Evolutionary conservation across 1,140 invertebrate species (phyloP).

Genomic region (Drosophila asahinai): DNA sequence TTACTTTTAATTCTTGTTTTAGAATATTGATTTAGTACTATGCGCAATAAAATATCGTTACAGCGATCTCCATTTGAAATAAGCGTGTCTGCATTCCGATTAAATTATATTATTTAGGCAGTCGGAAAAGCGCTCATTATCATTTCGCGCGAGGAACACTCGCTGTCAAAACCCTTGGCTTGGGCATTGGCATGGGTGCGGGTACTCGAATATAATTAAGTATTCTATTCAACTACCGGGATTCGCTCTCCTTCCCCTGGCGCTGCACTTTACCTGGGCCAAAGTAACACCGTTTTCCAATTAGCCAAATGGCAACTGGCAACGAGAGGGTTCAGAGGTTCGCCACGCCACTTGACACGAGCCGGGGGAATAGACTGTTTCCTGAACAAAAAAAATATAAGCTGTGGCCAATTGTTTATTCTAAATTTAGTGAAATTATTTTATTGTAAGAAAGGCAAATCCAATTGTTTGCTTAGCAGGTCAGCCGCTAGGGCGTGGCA

Average conservation of each 20-base stretch:
- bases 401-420: conserved; percentile 2
- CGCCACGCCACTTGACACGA: conserved; percentile 25
- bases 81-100: not conserved
- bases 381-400: not conserved
- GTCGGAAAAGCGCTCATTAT: conserved; percentile 13
- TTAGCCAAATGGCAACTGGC: conserved; percentile 45
- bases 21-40: not conserved
- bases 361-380: not conserved
- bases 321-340: conserved; percentile 27
- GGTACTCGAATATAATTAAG: conserved; percentile 16
- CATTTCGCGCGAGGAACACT: not conserved
- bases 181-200: not conserved
- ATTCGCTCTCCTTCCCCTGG: conserved; percentile 24
- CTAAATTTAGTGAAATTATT: conserved; percentile 1
- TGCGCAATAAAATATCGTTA: too few relatives aligned
- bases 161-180: not conserved
- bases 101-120: conserved; percentile 12
- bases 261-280: conserved; percentile 19
- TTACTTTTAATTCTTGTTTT: not conserved
- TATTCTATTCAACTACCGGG: conserved; percentile 44
- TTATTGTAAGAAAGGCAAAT: not conserved
- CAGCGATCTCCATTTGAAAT: not conserved
- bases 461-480: conserved; percentile 4
- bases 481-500: conserved; percentile 5
- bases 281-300: conserved; percentile 52